Conservation (phyloP, 1,140 invertebrate species). For the Chlorops oryzae region DNA sequence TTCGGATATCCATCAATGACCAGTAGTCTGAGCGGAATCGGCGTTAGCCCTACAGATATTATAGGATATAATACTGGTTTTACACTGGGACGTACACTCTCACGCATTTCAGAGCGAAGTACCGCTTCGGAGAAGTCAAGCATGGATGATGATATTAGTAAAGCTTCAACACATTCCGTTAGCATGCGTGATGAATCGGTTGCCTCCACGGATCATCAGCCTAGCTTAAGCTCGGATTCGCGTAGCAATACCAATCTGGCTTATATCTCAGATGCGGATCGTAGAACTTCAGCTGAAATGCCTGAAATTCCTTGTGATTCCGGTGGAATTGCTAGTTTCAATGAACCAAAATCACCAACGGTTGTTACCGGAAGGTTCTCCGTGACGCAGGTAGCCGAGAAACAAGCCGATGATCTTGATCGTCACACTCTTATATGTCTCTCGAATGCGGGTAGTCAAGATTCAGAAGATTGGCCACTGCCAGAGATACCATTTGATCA, state of each 20-base stretch:
- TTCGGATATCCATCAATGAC: conserved; percentile 61
- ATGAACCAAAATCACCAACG: conserved; percentile 51
- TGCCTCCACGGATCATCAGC: conserved; percentile 74
- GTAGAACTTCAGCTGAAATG: conserved; percentile 72
- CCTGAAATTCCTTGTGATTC: conserved; percentile 72
- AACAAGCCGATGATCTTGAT: conserved; percentile 32
- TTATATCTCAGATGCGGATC: conserved; percentile 68
- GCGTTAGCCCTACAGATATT: conserved; percentile 57
- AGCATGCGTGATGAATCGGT: conserved; percentile 77
- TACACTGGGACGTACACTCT: conserved; percentile 67
- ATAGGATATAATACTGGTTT: conserved; percentile 65
- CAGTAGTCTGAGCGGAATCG: conserved; percentile 51
- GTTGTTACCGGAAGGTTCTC: conserved; percentile 44
- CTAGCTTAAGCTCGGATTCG: conserved; percentile 76
- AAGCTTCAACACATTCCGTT: conserved; percentile 68
- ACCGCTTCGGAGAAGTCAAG: conserved; percentile 76
- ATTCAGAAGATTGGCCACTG: conserved; percentile 64
- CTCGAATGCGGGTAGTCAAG: conserved; percentile 53
- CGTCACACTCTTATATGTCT: conserved; percentile 41
- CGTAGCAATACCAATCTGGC: conserved; percentile 61
- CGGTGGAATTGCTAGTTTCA: conserved; percentile 47
- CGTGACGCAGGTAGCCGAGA: conserved; percentile 42
- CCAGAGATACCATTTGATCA: conserved; percentile 56
- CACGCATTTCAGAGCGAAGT: conserved; percentile 78
- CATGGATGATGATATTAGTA: conserved; percentile 77